Evolutionary conservation across 2,888 invertebrate genomes (phyloP), one percentile per base, ranked within the genome.

Genomic region (Cheilosia grossa): DNA sequence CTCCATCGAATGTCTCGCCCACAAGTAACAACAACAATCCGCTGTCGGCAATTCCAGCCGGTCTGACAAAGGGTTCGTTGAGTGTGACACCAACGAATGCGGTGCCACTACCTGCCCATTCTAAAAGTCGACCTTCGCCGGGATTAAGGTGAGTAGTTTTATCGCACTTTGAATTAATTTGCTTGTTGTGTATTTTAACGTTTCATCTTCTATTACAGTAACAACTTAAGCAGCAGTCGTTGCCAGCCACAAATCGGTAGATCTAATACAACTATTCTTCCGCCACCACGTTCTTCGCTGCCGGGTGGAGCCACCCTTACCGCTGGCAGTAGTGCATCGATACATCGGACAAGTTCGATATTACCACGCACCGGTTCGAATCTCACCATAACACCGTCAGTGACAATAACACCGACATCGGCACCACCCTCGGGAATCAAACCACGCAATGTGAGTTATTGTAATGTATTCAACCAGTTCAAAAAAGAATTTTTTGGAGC

Each of bases 391-490:
- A 94, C 94, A 19, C 95, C 95, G 0, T 95, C 95, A 47, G 95
- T 96, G 87, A 96, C 95, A 82, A 96, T 96, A 89, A 96, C 95
- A 6, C 95, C 95, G 13, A 95, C 95, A 51, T 95, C 95, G 27
- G 95, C 95, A 69, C 95, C 95, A 82, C 93, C 94, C 47, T 91
- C 91, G 88, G 91, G 92, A 89, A 89, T 91, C 87, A 92, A 92
- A 90, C 90, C 91, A 90, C 92, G 92, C 90, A 92, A 92, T 92
- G 92, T 92, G 91, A 92, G 92, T 91, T 91, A 90, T 90, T 91
- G 92, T 92, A 91, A 91, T 90, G 91, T 91, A 90, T 87, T 87
- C 87, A 88, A 87, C 87, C 87, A 87, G 72, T 77, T 86, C 82
- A 72, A 63, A 86, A 69, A 67, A 79, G 82, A 79, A 82, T 82